Base-by-base conservation (phyloP, 2,113 vertebrate genomes). In the Leucopternis melanops region DNA sequence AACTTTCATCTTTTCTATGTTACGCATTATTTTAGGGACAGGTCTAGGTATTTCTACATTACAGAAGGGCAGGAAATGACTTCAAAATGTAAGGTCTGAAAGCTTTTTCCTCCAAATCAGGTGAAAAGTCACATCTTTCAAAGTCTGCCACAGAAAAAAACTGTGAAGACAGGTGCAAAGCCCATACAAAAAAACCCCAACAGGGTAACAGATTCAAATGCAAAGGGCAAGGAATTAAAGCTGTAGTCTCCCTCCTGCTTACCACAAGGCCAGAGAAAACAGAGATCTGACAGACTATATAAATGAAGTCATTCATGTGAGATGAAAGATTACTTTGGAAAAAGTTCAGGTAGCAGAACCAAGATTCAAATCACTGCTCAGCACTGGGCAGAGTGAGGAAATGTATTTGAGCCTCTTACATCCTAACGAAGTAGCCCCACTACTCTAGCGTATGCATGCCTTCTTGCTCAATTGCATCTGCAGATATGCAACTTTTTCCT, bases 351-450 rank as follows among this genome's bases (percentile, higher is more conserved):
- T 59, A 32, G 12, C 20, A 79, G 21, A 87, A 66, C 6, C 8
- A 67, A 34, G 23, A 62, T 57, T 73, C 20, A 73, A 83, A 55
- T 52, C 29, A 38, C 29, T 82, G 13, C 20, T 86, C 36, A 69
- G 34, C 29, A 47, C 20, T 13, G 57, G 42, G 12, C 16, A 91
- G 13, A 29, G 5, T 40, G 31, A 86, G 10, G 21, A 91, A 92
- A 89, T 34, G 3, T 57, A 4, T 23, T 27, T 10, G 20, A 75
- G 20, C 18, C 11, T 61, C 44, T 58, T 44, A 25, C 7, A 65
- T 6, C 1, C 10, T 57, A 26, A 65, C 4, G 5, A 89, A 78
- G 34, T 21, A 44, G 13, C 18, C 4, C 8, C 0, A 1, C 14
- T 83, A 32, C 38, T 55, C 19, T 20, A 66, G 16, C 3, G 3